Conservation (phyloP, 1,140 invertebrate genomes). For the Nebria ingens region DNA sequence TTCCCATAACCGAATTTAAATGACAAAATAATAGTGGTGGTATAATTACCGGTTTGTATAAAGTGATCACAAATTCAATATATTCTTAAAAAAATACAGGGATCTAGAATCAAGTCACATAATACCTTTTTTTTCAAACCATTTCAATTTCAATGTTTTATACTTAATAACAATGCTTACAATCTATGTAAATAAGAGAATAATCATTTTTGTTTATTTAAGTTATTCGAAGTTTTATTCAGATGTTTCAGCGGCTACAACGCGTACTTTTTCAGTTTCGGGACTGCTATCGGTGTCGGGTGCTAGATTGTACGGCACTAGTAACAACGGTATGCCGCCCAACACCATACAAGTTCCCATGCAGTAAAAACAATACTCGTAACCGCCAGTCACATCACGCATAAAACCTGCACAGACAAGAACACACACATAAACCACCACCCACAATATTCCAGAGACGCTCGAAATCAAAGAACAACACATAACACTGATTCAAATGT, state of each 20-base stretch:
- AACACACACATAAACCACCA: too few species aligned
- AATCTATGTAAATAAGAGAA: too few species aligned
- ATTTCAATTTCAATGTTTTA: background rate
- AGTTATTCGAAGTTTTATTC: too few species aligned
- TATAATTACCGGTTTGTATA: too few species aligned
- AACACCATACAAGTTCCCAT: constrained; percentile 67
- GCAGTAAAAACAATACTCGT: constrained; percentile 57
- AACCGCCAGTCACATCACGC: constrained; percentile 56
- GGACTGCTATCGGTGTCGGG: constrained; percentile 33
- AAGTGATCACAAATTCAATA: background rate
- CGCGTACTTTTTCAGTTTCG: background rate
- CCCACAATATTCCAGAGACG: too few species aligned
- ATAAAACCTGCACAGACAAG: constrained; percentile 43
- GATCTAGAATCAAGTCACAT: background rate
- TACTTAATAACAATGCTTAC: background rate
- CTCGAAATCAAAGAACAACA: too few species aligned
- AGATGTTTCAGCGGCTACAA: background rate
- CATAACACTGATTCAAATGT: too few species aligned
- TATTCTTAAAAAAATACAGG: background rate
- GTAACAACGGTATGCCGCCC: constrained; percentile 50
- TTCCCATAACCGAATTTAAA: too few species aligned
- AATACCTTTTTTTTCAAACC: background rate
- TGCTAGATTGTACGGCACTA: constrained; percentile 36
- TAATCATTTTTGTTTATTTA: too few species aligned
- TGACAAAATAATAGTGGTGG: too few species aligned